phyloP scores from a whole-genome alignment of 2,797 vertebrate species.

The Falco naumanni region DNA sequence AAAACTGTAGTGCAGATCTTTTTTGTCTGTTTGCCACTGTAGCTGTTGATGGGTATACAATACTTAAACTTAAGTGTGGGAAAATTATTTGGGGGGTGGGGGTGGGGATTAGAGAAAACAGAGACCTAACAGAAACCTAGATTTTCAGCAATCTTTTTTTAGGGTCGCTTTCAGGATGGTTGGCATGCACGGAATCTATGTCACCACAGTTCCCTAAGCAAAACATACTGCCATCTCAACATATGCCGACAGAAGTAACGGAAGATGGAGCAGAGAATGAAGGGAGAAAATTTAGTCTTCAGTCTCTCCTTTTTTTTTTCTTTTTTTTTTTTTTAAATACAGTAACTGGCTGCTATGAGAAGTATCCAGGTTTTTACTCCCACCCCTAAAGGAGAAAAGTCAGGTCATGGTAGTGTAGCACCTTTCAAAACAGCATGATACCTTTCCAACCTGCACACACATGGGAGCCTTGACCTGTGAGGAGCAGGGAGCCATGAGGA shows the following conservation, averaged over 20 bases:
- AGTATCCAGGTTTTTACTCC: not conserved
- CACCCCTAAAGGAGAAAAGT: not conserved
- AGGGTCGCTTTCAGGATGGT: too few relatives aligned
- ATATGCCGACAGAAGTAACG: too few relatives aligned
- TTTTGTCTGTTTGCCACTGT: not conserved
- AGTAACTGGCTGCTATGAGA: not conserved
- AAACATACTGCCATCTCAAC: too few relatives aligned
- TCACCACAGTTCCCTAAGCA: too few relatives aligned
- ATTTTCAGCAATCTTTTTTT: too few relatives aligned
- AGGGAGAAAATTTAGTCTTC: not conserved
- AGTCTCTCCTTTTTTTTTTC: fast-evolving
- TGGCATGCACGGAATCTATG: too few relatives aligned
- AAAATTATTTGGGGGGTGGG: too few relatives aligned
- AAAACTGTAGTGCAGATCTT: not conserved
- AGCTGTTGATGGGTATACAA: not conserved
- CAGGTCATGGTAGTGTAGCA: not conserved
- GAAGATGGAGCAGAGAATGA: too few relatives aligned
- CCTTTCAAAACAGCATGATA: not conserved
- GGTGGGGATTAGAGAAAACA: too few relatives aligned
- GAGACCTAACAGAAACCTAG: too few relatives aligned
- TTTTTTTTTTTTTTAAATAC: not conserved
- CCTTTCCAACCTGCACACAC: not conserved
- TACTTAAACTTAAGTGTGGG: not conserved
- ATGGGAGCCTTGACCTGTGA: not conserved
- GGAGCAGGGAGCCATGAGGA: not conserved